Base-by-base conservation (phyloP, 2,797 vertebrate genomes). In the Mionectes olivaceus region DNA sequence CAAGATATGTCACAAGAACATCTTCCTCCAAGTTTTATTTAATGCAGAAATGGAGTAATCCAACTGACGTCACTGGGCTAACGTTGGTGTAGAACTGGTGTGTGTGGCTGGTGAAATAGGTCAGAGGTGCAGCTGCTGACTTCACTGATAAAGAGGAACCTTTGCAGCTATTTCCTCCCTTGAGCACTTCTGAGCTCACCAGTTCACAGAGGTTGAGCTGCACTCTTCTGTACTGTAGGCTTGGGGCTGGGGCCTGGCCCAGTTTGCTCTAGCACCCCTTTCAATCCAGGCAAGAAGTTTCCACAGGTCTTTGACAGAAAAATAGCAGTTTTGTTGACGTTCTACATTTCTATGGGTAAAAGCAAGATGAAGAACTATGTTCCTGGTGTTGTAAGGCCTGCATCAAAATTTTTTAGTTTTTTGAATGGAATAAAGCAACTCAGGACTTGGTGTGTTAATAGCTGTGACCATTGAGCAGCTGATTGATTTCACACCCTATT, bases 401-500 rank as follows among this genome's bases (percentile, higher is more conserved):
- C 77, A 79, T 37, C 27, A 79, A 30, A 61, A 37, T 49, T 41
- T 44, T 83, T 63, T 19, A 13, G 4, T 63, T 74, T 60, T 41
- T 78, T 87, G 77, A 94, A 67, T 22, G 12, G 63, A 77, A 79
- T 33, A 83, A 88, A 94, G 64, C 50, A 33, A n/a, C 50, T 50
- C 64, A 92, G 39, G 77, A 63, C 39, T 74, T 3, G 2, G 27
- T 74, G 47, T 63, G 77, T 52, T 81, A 55, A 39, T 60, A 76
- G 56, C 30, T 84, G 59, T 73, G 88, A 76, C 56, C 80, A 21
- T 33, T 76, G 59, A 88, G 87, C 65, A 83, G 27, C 67, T 10
- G 18, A 85, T 83, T 87, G 63, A 93, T 92, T 94, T 95, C 63
- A 64, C 74, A 93, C 52, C 30, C 60, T 63, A 17, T 74, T 90